Evolutionary conservation across 2,888 invertebrate genomes (phyloP).

Genomic region (Agriotes lineatus): DNA sequence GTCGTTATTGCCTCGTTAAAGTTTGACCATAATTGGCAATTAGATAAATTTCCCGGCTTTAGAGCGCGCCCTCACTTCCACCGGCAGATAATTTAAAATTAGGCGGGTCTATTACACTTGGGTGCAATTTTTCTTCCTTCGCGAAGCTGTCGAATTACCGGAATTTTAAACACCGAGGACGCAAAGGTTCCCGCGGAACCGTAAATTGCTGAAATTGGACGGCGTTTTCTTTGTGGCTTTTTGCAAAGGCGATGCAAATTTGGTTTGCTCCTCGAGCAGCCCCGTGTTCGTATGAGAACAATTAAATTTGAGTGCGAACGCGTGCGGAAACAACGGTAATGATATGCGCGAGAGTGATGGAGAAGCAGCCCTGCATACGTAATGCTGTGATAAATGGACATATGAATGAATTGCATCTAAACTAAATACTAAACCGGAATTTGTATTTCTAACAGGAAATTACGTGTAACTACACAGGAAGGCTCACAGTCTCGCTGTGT

Average conservation of each 20-base stretch:
- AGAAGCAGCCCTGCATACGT: constrained; percentile 18
- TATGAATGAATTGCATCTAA: constrained; percentile 31
- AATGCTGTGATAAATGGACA: constrained; percentile 24
- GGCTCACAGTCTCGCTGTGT: constrained; percentile 8
- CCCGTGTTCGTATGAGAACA: not conserved
- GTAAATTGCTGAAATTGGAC: no score
- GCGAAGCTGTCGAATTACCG: not conserved
- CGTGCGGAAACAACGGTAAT: constrained; percentile 23
- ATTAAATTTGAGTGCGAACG: constrained; percentile 10
- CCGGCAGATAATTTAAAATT: constrained; percentile 47
- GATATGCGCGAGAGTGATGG: constrained; percentile 16
- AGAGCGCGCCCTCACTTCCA: constrained; percentile 46
- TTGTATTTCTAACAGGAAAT: constrained; percentile 33
- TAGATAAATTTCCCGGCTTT: constrained; percentile 43
- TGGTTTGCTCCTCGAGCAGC: not conserved
- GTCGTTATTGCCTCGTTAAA: constrained; percentile 40
- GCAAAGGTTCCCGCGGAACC: no score
- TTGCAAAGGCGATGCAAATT: no score
- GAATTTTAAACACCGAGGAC: no score
- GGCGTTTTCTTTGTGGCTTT: no score
- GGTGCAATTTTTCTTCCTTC: constrained; percentile 4
- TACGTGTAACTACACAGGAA: constrained; percentile 33
- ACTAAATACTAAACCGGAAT: constrained; percentile 33
- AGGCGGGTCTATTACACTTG: constrained; percentile 33
- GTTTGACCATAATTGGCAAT: constrained; percentile 48